Base-by-base conservation (phyloP, 2,888 invertebrate genomes). In the Eugnorisma glareosa region DNA sequence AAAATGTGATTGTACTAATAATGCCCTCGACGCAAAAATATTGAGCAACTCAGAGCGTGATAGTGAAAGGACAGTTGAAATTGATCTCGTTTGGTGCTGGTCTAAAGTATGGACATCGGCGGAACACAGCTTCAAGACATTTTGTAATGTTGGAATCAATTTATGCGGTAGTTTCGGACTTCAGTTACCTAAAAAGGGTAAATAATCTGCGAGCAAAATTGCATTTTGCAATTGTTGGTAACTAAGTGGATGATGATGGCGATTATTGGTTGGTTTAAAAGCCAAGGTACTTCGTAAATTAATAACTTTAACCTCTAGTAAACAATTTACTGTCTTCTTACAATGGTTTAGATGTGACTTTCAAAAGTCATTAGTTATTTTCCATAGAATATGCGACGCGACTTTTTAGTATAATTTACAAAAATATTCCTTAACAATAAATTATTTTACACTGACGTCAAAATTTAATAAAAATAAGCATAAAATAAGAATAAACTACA, bases 61-160 rank as follows among this genome's bases (percentile, higher is more conserved):
- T 90, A 91, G 94, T 92, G 94, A 94, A 94, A 93, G 94, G 93
- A 92, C 89, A 87, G 79, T 89, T 89, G 92, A 91, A 93, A 93
- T 92, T 87, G 92, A 94, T 93, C 92, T 91, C 77, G 86, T 90
- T 91, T 72, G 77, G 28, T 68, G 64, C 67, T 87, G 90, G 89
- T 73, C 67, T 83, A 86, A 91, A 72, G 66, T 78, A 79, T 21
- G 40, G 69, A 67, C 68, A 85, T 81, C 83, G 83, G 77, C 77
- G 84, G 82, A 57, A 79, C 66, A 74, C 40, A 63, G 57, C 5
- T 51, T 8, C n/a, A 66, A n/a, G 54, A 40, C 13, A 76, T 83
- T 81, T 84, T 74, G 84, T 68, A 84, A 85, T 57, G 11, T 66
- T 61, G 69, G 69, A 81, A 81, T 83, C 84, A 81, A 84, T 83